Percentiles rank a stretch among this genome's conserved stretches.
Evolutionary conservation across 2,888 invertebrate genomes (phyloP).

Genomic region (Diarsia dahlii): DNA sequence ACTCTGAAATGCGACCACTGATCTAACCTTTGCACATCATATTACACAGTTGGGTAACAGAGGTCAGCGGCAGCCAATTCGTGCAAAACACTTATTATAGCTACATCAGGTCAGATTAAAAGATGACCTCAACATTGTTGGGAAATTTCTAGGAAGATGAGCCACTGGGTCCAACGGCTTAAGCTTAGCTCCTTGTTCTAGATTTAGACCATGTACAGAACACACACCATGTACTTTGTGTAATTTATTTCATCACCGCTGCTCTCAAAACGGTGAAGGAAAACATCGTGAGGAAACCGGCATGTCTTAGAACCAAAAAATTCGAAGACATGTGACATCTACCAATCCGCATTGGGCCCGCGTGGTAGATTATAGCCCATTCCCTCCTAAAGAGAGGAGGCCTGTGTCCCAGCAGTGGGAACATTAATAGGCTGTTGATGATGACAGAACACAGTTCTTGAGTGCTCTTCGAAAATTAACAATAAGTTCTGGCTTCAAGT

Average conservation of each 20-base stretch:
- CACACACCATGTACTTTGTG: too few species aligned
- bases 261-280: too few species aligned
- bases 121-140: neutral
- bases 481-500: neutral
- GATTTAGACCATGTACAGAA: neutral
- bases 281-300: too few species aligned
- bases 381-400: too few species aligned
- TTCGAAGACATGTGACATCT: too few species aligned
- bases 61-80: neutral
- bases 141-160: neutral
- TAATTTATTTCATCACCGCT: too few species aligned
- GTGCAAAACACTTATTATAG: neutral
- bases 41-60: neutral
- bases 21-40: neutral
- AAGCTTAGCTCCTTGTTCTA: neutral
- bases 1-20: conserved; percentile 1
- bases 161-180: neutral
- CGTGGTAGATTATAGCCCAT: too few species aligned
- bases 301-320: too few species aligned
- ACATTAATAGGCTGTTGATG: too few species aligned
- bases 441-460: neutral
- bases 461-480: neutral
- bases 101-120: conserved; percentile 3
- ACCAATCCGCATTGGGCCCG: too few species aligned
- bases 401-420: too few species aligned